Base-by-base conservation (phyloP, 1,140 invertebrate genomes). In the Zaprionus vittiger region DNA sequence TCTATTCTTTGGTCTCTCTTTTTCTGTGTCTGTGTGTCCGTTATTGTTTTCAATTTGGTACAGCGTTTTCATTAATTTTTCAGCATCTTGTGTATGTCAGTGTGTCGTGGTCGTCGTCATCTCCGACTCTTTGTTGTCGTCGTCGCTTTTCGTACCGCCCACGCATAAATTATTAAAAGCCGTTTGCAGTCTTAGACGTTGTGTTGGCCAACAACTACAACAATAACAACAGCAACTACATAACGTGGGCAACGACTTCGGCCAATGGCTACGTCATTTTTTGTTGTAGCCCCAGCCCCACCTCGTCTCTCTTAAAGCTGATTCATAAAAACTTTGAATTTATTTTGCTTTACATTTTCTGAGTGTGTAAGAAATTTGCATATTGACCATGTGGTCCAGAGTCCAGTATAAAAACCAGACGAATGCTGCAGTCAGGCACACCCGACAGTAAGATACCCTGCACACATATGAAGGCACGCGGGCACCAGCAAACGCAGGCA, bases 31-130 rank as follows among this genome's bases (percentile, higher is more conserved):
- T 56, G 38, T 38, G 20, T 79, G 75, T 72, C 52, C 72, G 71
- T 73, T 89, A 90, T 90, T 90, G 86, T 90, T 90, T 89, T 90
- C 84, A 90, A 90, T 90, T 91, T 85, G 68, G 65, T 80, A 69
- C 81, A 77, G 86, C 86, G 77, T 91, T 91, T 90, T 91, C 86
- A 90, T 90, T 91, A 90, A 91, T 82, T 90, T 90, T 90, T 85
- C 77, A 90, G 24, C 79, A 74, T 61, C 65, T 73, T 68, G 65
- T 80, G 69, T 68, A 61, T 77, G 77, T 73, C 68, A 65, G 64
- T 73, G 69, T 81, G 80, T 80, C 67, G 60, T 60, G 61, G 75
- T 26, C 57, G 63, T 69, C 63, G 11, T 59, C 71, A 38, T 75
- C 49, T 83, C 28, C 63, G 49, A 75, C 59, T 81, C 74, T 86